Evolutionary conservation across 2,113 vertebrate species (phyloP).

Genomic region (Anser cygnoides): DNA sequence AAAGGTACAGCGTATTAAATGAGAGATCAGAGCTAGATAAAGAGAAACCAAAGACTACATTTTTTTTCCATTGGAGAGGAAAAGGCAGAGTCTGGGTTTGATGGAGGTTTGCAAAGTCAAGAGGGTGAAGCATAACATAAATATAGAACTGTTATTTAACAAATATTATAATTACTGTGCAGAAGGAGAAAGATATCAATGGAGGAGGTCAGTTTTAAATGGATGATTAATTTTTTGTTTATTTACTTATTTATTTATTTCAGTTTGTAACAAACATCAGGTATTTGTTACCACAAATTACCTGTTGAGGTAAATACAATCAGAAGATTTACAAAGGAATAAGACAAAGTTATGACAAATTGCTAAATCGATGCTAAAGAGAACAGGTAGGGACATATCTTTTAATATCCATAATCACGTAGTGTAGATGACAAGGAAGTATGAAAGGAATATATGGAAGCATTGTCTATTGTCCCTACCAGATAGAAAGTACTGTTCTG

Average conservation of each 20-base stretch:
- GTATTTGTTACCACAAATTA: background rate
- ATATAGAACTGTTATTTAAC: background rate
- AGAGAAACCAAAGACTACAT: background rate
- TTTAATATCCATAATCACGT: background rate
- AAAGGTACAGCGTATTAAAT: background rate
- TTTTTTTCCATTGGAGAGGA: rapidly evolving
- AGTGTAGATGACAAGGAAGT: background rate
- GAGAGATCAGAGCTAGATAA: background rate
- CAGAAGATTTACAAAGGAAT: background rate
- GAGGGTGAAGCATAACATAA: background rate
- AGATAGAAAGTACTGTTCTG: background rate
- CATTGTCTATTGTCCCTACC: background rate
- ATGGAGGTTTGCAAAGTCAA: background rate
- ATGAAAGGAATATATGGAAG: background rate
- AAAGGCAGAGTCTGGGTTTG: background rate
- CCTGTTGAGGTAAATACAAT: background rate
- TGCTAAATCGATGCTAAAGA: background rate
- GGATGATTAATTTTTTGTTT: background rate
- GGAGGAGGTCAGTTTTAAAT: background rate
- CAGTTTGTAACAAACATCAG: background rate
- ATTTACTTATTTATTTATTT: background rate
- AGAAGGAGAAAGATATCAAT: background rate
- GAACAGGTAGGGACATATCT: background rate
- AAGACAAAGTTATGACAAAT: background rate
- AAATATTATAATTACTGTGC: background rate